These are phyloP conservation scores for Ptychochromis oligacanthus DNA, from an alignment of 2,113 vertebrate species.

Conservation along the genomic window DNA sequence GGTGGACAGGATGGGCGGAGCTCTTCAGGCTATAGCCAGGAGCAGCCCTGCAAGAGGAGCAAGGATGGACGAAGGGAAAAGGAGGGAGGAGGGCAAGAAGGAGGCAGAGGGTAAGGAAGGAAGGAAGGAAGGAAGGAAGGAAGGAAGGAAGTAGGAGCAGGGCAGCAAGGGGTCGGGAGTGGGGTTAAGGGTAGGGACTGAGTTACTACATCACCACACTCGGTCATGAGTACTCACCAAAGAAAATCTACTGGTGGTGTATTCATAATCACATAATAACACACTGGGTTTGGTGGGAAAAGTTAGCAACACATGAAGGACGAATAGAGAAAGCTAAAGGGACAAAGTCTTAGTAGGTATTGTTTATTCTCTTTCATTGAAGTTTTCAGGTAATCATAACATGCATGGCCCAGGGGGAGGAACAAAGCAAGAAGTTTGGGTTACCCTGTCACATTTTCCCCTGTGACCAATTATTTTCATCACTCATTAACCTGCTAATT, in stretches of 20 bases:
- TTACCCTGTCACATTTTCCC: not conserved
- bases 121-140: slow-evolving; percentile 7
- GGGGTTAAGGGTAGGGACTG: slow-evolving; percentile 60
- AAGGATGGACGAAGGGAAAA: slow-evolving; percentile 64
- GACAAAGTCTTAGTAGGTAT: slow-evolving; percentile 11
- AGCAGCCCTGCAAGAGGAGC: slow-evolving; percentile 82
- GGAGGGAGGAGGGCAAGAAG: slow-evolving; percentile 34
- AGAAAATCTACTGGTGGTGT: slow-evolving; percentile 36
- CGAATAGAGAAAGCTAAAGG: slow-evolving; percentile 35
- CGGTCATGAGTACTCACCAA: slow-evolving; percentile 57
- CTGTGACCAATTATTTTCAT: not conserved
- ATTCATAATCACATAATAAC: slow-evolving; percentile 41
- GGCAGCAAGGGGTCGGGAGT: slow-evolving; percentile 3
- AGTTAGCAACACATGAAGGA: slow-evolving; percentile 38
- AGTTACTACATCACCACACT: slow-evolving; percentile 72
- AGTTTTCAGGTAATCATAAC: not conserved
- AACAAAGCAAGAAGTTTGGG: not conserved
- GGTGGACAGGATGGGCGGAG: slow-evolving; percentile 79
- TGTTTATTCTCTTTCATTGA: not conserved
- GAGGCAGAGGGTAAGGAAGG: slow-evolving; percentile 36
- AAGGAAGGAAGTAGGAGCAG: slow-evolving; percentile 23
- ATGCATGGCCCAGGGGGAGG: not conserved
- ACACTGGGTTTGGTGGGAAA: slow-evolving; percentile 38
- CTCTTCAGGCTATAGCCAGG: slow-evolving; percentile 83
- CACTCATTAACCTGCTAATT: not conserved